These are phyloP conservation scores for Ormyrus thymus DNA, from an alignment of 2,888 invertebrate genomes.

Conservation along the genomic window DNA sequence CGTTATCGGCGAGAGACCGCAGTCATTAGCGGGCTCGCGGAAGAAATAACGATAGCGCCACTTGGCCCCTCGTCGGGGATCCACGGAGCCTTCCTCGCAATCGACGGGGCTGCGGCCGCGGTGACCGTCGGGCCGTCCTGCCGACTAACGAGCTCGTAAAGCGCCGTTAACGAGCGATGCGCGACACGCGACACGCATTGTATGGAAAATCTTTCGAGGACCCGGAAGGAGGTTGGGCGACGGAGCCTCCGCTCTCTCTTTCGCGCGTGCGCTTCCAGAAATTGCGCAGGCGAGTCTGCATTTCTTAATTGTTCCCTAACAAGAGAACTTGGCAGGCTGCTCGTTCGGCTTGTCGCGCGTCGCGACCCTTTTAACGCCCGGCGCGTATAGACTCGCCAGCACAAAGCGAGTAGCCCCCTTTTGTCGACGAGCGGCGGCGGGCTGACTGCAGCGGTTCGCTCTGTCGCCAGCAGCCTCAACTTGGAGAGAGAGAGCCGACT, in stretches of 20 bases:
- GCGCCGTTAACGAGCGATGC: slow-evolving; percentile 28
- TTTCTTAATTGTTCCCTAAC: slow-evolving; percentile 73
- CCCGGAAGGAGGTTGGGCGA: too few species aligned
- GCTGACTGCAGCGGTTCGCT: background rate
- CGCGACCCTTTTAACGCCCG: slow-evolving; percentile 15
- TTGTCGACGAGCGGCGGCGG: background rate
- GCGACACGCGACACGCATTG: background rate
- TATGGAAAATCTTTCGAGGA: too few species aligned
- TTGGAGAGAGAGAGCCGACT: background rate
- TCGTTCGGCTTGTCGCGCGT: background rate
- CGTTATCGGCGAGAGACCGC: slow-evolving; percentile 20
- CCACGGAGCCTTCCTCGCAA: slow-evolving; percentile 5
- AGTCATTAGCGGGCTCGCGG: slow-evolving; percentile 17
- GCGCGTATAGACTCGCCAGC: background rate
- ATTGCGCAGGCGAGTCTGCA: slow-evolving; percentile 64
- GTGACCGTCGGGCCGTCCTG: background rate
- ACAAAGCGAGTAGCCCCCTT: slow-evolving; percentile 2
- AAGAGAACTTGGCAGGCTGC: slow-evolving; percentile 67
- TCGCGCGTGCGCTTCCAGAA: too few species aligned
- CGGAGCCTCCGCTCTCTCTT: too few species aligned
- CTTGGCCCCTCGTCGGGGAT: slow-evolving; percentile 4
- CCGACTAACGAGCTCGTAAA: slow-evolving; percentile 19
- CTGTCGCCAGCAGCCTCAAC: background rate
- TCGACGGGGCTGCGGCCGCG: background rate
- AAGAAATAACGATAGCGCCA: slow-evolving; percentile 29